Conservation (phyloP, 2,113 vertebrate species). For the Xiphorhynchus elegans region DNA sequence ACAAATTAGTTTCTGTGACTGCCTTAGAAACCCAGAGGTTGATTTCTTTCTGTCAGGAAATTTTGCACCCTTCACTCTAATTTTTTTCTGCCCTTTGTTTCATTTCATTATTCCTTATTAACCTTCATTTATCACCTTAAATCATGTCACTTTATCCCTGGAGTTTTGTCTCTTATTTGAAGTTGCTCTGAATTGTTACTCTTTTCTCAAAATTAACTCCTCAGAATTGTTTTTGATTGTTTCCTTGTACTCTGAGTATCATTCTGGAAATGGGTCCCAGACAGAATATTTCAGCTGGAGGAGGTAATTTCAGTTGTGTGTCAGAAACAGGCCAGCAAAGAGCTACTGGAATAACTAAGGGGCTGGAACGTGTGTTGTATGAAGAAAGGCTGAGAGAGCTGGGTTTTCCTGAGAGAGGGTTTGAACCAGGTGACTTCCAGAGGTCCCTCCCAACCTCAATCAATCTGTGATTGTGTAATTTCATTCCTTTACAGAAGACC, state of each 20-base stretch:
- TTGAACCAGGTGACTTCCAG: not conserved
- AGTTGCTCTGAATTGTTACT: not conserved
- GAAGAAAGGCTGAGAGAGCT: not conserved
- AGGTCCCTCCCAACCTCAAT: not conserved
- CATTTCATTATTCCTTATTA: not conserved
- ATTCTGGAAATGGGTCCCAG: not conserved
- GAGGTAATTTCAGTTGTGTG: not conserved
- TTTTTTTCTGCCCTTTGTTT: not conserved
- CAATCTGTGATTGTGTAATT: not conserved
- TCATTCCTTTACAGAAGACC: not conserved
- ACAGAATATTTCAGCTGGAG: not conserved
- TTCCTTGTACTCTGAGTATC: not conserved
- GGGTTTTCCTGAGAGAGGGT: not conserved
- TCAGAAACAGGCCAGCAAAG: not conserved
- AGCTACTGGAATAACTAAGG: not conserved
- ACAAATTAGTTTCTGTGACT: not conserved
- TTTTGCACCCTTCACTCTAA: not conserved
- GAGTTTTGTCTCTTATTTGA: not conserved
- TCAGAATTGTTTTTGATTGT: not conserved
- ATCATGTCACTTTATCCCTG: not conserved
- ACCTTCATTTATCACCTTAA: not conserved
- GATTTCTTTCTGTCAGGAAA: not conserved
- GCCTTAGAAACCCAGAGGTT: not conserved
- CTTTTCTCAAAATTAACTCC: not conserved
- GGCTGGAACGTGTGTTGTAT: accelerated